Percentiles rank a stretch among this genome's conserved stretches.
phyloP scores from a whole-genome alignment of 1,140 invertebrate species.

The Anoplolepis gracilipes region DNA sequence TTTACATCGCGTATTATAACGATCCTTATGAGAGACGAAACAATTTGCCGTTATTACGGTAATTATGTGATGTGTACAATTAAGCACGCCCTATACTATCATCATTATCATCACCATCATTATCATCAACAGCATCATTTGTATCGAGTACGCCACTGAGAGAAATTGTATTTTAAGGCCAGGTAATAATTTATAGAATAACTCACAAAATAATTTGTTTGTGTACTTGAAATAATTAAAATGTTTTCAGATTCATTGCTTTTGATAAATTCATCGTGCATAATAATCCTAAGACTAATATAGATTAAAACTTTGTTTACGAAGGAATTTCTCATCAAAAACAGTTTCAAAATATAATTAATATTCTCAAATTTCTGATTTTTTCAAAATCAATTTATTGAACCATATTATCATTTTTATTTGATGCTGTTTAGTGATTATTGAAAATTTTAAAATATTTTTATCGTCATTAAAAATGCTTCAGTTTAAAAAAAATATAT shows the following conservation, averaged over 20 bases:
- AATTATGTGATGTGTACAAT: slow-evolving; percentile 65
- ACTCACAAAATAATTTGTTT: slow-evolving; percentile 65
- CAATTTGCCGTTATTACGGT: slow-evolving; percentile 64
- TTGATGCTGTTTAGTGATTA: background rate
- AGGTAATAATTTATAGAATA: slow-evolving; percentile 69
- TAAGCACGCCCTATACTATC: slow-evolving; percentile 60
- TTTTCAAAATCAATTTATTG: slow-evolving; percentile 15
- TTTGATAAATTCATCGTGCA: slow-evolving; percentile 73
- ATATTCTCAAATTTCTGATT: background rate
- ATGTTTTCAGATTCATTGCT: slow-evolving; percentile 56
- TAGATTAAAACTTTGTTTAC: background rate
- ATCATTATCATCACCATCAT: slow-evolving; percentile 66
- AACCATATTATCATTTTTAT: background rate
- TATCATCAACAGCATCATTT: slow-evolving; percentile 40
- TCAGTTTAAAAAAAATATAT: slow-evolving; percentile 7
- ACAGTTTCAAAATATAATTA: slow-evolving; percentile 24
- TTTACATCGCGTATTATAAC: slow-evolving; percentile 11
- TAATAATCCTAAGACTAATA: slow-evolving; percentile 68
- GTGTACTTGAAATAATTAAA: slow-evolving; percentile 58
- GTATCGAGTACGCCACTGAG: background rate
- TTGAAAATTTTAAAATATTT: no score
- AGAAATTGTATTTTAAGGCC: slow-evolving; percentile 64
- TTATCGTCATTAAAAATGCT: background rate
- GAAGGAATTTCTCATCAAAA: background rate
- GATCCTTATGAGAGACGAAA: slow-evolving; percentile 20